A percentile compares a stretch with the other conserved stretches of the same genome.
Conservation (phyloP, 2,888 invertebrate genomes). For the Volucella inanis region DNA sequence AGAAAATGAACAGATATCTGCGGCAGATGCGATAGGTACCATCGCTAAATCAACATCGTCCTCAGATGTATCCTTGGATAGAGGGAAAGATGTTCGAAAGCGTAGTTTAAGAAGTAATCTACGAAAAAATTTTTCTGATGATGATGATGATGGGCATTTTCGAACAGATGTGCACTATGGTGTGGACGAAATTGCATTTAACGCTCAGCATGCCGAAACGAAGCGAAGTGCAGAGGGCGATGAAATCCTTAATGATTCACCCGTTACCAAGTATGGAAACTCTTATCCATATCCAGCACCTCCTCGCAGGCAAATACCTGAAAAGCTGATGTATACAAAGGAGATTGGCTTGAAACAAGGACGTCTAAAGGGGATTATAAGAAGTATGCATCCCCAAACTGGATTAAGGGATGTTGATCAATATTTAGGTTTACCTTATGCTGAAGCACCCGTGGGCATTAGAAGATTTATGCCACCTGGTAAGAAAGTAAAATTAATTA, state of each 20-base stretch:
- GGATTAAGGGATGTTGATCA: constrained; percentile 88
- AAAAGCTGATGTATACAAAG: constrained; percentile 84
- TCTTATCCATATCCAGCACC: constrained; percentile 75
- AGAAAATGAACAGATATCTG: constrained; percentile 15
- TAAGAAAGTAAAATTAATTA: constrained; percentile 77
- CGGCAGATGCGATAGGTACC: constrained; percentile 17
- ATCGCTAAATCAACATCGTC: constrained; percentile 27
- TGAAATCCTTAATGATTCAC: constrained; percentile 64
- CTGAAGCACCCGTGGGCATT: constrained; percentile 89
- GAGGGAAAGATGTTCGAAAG: constrained; percentile 15
- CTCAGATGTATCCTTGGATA: constrained; percentile 27
- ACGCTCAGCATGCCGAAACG: constrained; percentile 12
- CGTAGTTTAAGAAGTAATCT: constrained; percentile 37
- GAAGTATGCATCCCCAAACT: constrained; percentile 85
- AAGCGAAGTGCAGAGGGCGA: constrained; percentile 7
- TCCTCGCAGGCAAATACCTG: constrained; percentile 80
- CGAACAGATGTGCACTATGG: constrained; percentile 29
- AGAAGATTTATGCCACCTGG: constrained; percentile 94
- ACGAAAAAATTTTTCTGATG: background rate
- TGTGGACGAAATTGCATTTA: constrained; percentile 42
- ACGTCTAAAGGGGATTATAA: constrained; percentile 87
- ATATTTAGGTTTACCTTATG: constrained; percentile 91
- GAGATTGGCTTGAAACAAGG: constrained; percentile 88
- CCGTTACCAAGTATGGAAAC: constrained; percentile 64
- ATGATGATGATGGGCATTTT: constrained; percentile 37